Evolutionary conservation across 2,113 vertebrate genomes (phyloP).

Genomic region (Pachycephala philippinensis): DNA sequence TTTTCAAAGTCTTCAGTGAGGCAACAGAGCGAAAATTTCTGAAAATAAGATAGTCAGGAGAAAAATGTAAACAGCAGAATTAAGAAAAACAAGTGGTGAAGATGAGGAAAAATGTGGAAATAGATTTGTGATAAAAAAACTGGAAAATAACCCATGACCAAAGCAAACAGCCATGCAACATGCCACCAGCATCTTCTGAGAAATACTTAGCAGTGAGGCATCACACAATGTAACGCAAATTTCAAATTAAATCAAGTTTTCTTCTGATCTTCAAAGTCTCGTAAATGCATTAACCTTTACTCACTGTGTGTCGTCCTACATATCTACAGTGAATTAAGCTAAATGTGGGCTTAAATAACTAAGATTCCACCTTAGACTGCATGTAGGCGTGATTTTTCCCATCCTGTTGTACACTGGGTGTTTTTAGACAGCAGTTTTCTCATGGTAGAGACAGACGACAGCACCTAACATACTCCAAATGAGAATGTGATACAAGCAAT

Average conservation of each 20-base stretch:
- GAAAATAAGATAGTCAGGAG: neutral
- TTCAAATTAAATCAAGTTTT: neutral
- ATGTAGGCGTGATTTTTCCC: neutral
- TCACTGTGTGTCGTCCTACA: neutral
- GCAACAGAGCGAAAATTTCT: neutral
- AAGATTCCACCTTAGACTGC: neutral
- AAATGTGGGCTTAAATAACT: neutral
- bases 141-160: neutral
- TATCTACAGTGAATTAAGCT: neutral
- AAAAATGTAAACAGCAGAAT: neutral
- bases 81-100: neutral
- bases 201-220: neutral
- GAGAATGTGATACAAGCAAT: neutral
- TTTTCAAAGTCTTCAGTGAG: neutral
- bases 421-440: neutral
- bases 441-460: neutral
- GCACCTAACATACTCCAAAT: neutral
- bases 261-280: slow-evolving; percentile 34
- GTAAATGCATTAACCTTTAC: neutral
- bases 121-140: neutral
- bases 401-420: neutral
- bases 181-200: slow-evolving; percentile 11
- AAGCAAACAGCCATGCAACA: neutral
- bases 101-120: neutral
- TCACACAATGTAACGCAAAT: neutral